phyloP scores from a whole-genome alignment of 2,113 vertebrate genomes.

The Phalacrocorax pelagicus region DNA sequence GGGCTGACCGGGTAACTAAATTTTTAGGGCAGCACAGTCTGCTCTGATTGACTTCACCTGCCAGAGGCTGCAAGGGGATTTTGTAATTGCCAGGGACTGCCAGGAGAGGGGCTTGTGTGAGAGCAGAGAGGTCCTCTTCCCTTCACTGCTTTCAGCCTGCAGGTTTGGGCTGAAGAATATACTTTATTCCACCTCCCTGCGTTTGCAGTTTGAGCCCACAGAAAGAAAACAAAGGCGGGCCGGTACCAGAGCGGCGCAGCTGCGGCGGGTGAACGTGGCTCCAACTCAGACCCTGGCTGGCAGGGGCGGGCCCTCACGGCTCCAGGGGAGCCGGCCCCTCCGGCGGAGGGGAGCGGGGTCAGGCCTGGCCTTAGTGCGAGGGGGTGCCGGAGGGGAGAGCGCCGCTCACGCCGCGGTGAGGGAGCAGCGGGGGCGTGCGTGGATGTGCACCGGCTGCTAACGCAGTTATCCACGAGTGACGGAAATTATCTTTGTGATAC shows the following conservation, averaged over 20 bases:
- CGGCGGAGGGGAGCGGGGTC: too few species aligned
- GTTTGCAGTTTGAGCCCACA: neutral
- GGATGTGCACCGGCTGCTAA: fast-evolving
- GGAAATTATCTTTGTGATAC: neutral
- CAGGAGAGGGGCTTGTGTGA: neutral
- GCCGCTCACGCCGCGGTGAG: fast-evolving
- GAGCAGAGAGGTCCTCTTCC: fast-evolving
- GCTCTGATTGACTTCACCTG: neutral
- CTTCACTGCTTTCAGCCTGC: neutral
- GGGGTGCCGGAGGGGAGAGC: neutral
- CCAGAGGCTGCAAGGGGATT: neutral
- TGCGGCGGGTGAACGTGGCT: fast-evolving
- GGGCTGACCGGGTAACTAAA: neutral
- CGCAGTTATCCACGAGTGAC: fast-evolving
- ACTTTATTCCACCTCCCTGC: neutral
- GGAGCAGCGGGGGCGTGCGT: fast-evolving
- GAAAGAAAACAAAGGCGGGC: fast-evolving
- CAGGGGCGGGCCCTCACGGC: neutral
- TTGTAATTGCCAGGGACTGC: neutral
- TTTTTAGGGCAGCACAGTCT: neutral
- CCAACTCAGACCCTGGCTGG: too few species aligned
- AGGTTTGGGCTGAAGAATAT: fast-evolving
- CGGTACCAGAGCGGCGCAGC: fast-evolving
- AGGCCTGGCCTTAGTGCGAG: fast-evolving
- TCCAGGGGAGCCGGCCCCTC: neutral